phyloP scores from a whole-genome alignment of 2,113 vertebrate species.

The Poecilia latipinna region DNA sequence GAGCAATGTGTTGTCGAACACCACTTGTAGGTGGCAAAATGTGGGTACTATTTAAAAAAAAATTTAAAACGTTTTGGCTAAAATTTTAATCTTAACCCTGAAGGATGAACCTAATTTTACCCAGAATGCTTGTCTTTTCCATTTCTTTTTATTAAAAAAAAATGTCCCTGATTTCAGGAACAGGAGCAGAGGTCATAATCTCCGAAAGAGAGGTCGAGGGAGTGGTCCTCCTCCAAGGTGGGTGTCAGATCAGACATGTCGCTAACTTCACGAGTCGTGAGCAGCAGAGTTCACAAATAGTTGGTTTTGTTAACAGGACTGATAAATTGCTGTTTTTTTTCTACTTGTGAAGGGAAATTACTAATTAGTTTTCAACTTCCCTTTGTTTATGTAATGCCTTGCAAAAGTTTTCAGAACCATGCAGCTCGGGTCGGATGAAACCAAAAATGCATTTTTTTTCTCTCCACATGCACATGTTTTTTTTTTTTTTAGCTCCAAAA shows the following conservation, averaged over 20 bases:
- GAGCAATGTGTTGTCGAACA: neutral
- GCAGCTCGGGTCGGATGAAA: neutral
- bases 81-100: neutral
- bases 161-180: conserved; percentile 48
- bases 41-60: neutral
- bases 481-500: no score
- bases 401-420: no score
- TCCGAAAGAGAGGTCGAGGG: conserved; percentile 50
- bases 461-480: neutral
- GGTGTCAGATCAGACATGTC: no score
- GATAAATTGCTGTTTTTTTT: neutral
- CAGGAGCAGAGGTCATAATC: conserved; percentile 42
- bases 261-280: neutral
- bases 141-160: no score
- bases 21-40: neutral
- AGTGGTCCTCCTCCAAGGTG: conserved; percentile 35
- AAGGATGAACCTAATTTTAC: neutral
- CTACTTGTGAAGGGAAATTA: neutral
- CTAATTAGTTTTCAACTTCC: neutral
- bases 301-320: neutral
- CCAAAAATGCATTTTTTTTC: neutral
- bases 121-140: neutral
- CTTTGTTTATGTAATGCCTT: neutral
- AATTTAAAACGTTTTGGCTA: no score
- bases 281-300: neutral